Conservation (phyloP, 2,797 vertebrate genomes). For the Oophaga sylvatica region DNA sequence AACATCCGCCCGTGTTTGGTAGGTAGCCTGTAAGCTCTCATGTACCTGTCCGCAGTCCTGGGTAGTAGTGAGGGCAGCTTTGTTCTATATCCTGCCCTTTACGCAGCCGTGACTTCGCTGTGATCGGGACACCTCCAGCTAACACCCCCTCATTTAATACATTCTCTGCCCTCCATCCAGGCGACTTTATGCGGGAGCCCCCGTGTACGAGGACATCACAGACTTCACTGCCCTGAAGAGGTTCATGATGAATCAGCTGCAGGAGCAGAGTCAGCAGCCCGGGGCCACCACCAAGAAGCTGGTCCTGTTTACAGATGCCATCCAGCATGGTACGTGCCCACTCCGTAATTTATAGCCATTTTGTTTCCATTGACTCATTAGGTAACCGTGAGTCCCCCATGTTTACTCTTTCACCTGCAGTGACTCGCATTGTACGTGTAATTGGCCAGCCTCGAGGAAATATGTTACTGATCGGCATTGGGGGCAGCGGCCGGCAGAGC, state of each 20-base stretch:
- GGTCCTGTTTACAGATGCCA: constrained; percentile 86
- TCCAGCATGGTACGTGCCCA: constrained; percentile 81
- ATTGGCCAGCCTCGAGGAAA: constrained; percentile 88
- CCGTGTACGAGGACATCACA: constrained; percentile 83
- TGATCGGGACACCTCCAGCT: background rate
- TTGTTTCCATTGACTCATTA: background rate
- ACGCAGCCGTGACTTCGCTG: background rate
- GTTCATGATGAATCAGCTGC: constrained; percentile 81
- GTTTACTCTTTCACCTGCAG: constrained; percentile 49
- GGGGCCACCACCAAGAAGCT: constrained; percentile 81
- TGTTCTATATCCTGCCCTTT: background rate
- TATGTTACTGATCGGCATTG: constrained; percentile 88
- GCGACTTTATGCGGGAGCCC: constrained; percentile 82
- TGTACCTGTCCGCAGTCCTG: background rate
- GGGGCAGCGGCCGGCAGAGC: constrained; percentile 87
- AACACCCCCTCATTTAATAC: too few species aligned
- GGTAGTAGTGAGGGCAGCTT: background rate
- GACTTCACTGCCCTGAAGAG: constrained; percentile 79
- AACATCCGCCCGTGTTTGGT: constrained; percentile 85
- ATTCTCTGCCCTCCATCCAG: constrained; percentile 65
- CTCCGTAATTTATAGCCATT: too few species aligned
- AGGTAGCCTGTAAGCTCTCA: constrained; percentile 36
- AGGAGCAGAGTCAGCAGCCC: constrained; percentile 81
- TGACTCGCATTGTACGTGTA: constrained; percentile 80
- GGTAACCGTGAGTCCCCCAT: too few species aligned